Conservation (phyloP, 2,888 invertebrate species). For the Acanthosepion pharaonis region DNA sequence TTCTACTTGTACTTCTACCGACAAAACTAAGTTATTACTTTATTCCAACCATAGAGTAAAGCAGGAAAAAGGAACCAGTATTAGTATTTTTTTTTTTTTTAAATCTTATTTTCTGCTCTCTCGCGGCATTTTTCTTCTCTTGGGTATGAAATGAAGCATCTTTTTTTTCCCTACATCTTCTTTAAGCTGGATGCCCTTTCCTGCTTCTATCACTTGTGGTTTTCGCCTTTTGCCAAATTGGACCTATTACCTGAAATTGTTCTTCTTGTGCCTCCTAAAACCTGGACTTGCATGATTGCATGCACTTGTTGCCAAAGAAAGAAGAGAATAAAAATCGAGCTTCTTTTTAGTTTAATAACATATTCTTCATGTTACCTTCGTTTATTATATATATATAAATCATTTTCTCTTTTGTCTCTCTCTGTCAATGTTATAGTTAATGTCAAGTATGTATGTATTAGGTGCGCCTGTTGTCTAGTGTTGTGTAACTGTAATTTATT, state of each 20-base stretch:
- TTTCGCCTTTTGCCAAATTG: background rate
- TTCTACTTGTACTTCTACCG: background rate
- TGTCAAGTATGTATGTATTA: background rate
- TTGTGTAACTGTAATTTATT: background rate
- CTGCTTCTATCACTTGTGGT: background rate
- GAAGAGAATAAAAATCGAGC: background rate
- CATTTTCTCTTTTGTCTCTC: background rate
- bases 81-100: too few species aligned
- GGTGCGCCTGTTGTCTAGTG: background rate
- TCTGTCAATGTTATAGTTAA: background rate
- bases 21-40: background rate
- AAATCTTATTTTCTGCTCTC: too few species aligned
- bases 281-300: background rate
- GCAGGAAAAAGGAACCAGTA: background rate
- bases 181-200: background rate
- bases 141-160: background rate
- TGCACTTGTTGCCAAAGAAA: background rate
- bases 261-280: background rate
- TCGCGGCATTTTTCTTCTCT: too few species aligned
- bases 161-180: background rate
- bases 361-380: background rate
- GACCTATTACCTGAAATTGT: background rate
- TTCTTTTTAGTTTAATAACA: background rate
- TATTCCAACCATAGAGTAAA: background rate
- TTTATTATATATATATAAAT: background rate